phyloP scores from a whole-genome alignment of 2,888 invertebrate species.

The Lucinisca nassula region DNA sequence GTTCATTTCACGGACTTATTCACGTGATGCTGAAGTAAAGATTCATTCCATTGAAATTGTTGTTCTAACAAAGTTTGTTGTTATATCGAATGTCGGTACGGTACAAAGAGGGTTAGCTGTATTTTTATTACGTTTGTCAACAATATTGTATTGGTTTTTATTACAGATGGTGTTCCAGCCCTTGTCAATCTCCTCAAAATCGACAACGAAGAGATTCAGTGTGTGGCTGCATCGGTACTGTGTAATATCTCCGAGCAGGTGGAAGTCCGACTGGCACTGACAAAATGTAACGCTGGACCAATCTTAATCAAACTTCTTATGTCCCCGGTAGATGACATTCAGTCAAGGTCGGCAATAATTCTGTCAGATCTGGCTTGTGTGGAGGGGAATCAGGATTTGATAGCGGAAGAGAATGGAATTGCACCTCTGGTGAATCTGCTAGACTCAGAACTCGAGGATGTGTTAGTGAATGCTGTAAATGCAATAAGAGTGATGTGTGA shows the following conservation, averaged over 20 bases:
- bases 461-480: conserved; percentile 87
- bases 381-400: conserved; percentile 83
- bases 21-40: too few relatives aligned
- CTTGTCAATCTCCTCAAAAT: conserved; percentile 83
- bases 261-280: conserved; percentile 83
- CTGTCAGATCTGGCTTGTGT: conserved; percentile 87
- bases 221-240: conserved; percentile 86
- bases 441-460: conserved; percentile 87
- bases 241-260: conserved; percentile 87
- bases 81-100: too few relatives aligned
- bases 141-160: not conserved
- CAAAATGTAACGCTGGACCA: conserved; percentile 81
- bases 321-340: conserved; percentile 86
- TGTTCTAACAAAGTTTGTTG: too few relatives aligned
- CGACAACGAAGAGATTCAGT: conserved; percentile 84
- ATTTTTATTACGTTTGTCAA: too few relatives aligned
- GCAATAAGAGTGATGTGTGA: conserved; percentile 87
- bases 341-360: conserved; percentile 87
- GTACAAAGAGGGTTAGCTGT: too few relatives aligned
- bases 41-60: too few relatives aligned
- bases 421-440: conserved; percentile 84
- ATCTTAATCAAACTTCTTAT: conserved; percentile 85
- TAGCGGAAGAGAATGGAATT: conserved; percentile 84
- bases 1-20: too few relatives aligned
- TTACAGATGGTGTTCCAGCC: conserved; percentile 84